These are phyloP conservation scores for Burhinus oedicnemus DNA, from an alignment of 2,113 vertebrate species.

Conservation along the genomic window DNA sequence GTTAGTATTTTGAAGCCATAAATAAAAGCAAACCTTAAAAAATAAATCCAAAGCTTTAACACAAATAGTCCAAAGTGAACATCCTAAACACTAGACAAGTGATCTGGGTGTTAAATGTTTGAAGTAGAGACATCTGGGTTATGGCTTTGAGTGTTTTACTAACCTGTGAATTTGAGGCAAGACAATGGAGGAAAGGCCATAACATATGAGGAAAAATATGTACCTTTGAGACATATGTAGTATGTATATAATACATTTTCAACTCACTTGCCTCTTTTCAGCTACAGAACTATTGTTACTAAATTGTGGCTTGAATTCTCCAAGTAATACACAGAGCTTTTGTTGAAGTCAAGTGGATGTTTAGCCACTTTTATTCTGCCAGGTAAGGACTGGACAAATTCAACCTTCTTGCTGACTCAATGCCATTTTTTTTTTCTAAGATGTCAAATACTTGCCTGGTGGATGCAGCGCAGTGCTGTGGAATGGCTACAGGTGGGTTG, in stretches of 20 bases:
- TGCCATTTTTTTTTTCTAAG: background rate
- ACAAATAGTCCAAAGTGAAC: background rate
- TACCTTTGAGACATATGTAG: background rate
- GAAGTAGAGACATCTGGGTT: background rate
- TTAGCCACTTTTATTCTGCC: background rate
- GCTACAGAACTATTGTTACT: background rate
- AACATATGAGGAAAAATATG: accelerated
- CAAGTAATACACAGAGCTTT: background rate
- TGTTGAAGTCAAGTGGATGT: background rate
- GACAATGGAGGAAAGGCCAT: background rate
- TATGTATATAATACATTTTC: background rate
- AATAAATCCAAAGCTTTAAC: background rate
- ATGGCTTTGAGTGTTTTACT: background rate
- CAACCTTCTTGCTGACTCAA: background rate
- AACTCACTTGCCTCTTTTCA: background rate
- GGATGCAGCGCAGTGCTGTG: accelerated
- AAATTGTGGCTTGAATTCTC: background rate
- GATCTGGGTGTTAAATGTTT: background rate
- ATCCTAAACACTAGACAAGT: background rate
- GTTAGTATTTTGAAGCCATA: background rate
- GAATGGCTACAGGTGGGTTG: background rate
- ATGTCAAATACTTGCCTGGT: background rate
- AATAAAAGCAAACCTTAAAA: background rate
- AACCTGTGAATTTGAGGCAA: background rate
- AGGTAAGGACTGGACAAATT: background rate